Base-by-base conservation (phyloP, 2,113 vertebrate genomes). In the Andinoacara biseriatus region DNA sequence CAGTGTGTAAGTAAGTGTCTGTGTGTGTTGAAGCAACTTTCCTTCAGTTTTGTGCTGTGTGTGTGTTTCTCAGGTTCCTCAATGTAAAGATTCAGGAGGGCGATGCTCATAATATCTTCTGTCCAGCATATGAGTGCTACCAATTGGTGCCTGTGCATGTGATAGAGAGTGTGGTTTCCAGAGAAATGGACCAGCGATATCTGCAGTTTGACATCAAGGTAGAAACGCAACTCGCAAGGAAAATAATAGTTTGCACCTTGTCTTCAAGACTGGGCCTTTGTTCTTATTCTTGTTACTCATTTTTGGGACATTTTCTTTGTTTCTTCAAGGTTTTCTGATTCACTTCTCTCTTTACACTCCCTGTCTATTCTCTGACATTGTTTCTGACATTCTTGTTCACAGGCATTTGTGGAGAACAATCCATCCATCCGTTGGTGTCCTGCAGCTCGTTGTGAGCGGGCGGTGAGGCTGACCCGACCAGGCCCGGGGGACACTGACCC, bases 381-480 rank as follows among this genome's bases (percentile, higher is more conserved):
- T 13, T 40, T 58, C 33, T 17, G 62, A 18, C 29, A 24, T 15
- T 3, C 31, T 22, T 1, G 2, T 11, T 38, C 61, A 3, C 75
- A 95, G 91, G 93, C 93, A 2, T 95, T 93, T 80, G 94, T 95
- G 59, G 94, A 94, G 81, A 94, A 95, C 90, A 95, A 94, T 79
- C 92, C 98, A 79, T 97, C 97, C 83, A 99, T 99, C 95, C 97
- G 97, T 91, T 99, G 98, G 98, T 99, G 98, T 92, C 98, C 98
- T 57, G 97, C 96, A 76, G 95, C 97, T 1, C 97, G 96, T 76
- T 99, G 98, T 91, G 98, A 99, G 94, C 96, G 98, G 91, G 98
- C 98, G 0, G 98, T 99, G 86, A 96, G 97, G 58, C 95, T 99
- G 31, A 97, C 97, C 69, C 96, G 96, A 58, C 98, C 97, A 65